Percentiles rank a stretch among this genome's conserved stretches.
These are phyloP conservation scores for Agapostemon virescens DNA, from an alignment of 2,888 invertebrate species.

Conservation along the genomic window DNA sequence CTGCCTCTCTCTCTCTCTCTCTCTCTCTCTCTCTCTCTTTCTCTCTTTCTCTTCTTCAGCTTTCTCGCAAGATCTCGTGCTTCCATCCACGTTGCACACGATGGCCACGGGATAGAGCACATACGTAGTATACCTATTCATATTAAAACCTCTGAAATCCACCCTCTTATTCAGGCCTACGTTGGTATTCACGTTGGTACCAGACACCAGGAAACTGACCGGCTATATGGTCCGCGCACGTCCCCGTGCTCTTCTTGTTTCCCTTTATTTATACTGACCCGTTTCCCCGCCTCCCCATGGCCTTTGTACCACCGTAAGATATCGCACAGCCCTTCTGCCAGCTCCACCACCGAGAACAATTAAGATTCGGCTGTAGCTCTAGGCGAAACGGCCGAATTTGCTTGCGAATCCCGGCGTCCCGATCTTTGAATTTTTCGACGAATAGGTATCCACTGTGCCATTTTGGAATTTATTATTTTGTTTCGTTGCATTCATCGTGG, in stretches of 20 bases:
- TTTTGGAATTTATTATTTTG: background rate
- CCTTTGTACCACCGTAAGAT: conserved; percentile 32
- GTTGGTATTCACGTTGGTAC: conserved; percentile 65
- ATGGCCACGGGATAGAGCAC: conserved; percentile 51
- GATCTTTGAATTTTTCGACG: background rate
- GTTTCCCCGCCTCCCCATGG: conserved; percentile 14
- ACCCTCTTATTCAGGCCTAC: conserved; percentile 66
- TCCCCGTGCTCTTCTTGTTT: conserved; percentile 46
- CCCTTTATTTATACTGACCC: conserved; percentile 64
- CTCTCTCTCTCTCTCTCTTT: conserved; percentile 11
- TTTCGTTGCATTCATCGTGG: background rate
- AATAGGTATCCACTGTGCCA: background rate
- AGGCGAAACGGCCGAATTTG: background rate
- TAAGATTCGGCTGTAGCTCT: conserved; percentile 15
- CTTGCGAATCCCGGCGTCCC: background rate
- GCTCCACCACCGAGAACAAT: conserved; percentile 19
- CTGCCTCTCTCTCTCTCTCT: conserved; percentile 7
- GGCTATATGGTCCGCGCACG: conserved; percentile 45
- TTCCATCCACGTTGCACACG: conserved; percentile 29
- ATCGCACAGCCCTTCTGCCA: conserved; percentile 44
- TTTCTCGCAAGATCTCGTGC: conserved; percentile 27
- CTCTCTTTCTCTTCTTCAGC: conserved; percentile 1
- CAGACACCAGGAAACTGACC: conserved; percentile 61
- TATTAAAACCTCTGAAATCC: conserved; percentile 68
- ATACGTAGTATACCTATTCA: conserved; percentile 63